These are phyloP conservation scores for Natrix natrix DNA, from an alignment of 2,797 vertebrate genomes.

Conservation along the genomic window DNA sequence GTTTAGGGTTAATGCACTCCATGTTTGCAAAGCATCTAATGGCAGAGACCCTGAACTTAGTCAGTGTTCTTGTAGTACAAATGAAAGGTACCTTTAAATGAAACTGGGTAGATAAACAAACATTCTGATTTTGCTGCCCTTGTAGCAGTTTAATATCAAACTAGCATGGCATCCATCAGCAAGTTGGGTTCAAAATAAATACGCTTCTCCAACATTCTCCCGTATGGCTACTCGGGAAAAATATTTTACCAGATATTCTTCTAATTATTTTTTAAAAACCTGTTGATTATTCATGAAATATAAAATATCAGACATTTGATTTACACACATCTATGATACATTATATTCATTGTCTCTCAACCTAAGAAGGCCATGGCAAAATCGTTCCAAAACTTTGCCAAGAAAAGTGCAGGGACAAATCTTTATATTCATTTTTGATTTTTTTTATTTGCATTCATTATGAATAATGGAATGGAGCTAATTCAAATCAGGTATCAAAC, in stretches of 20 bases:
- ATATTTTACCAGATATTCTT: neutral
- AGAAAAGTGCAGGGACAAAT: neutral
- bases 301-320: neutral
- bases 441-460: neutral
- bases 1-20: neutral
- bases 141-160: neutral
- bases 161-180: neutral
- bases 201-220: neutral
- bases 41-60: neutral
- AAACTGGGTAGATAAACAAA: neutral
- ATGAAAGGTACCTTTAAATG: neutral
- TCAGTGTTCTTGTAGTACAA: neutral
- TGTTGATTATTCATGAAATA: constrained; percentile 2
- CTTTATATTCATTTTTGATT: neutral
- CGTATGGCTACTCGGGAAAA: neutral
- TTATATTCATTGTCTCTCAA: neutral
- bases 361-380: neutral
- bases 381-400: neutral
- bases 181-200: neutral
- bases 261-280: neutral
- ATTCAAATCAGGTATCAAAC: neutral
- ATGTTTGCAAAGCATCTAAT: neutral
- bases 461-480: neutral
- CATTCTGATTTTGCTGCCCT: neutral
- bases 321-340: neutral